phyloP scores from a whole-genome alignment of 2,888 invertebrate genomes.

The Rhagophthalmus giganteus region DNA sequence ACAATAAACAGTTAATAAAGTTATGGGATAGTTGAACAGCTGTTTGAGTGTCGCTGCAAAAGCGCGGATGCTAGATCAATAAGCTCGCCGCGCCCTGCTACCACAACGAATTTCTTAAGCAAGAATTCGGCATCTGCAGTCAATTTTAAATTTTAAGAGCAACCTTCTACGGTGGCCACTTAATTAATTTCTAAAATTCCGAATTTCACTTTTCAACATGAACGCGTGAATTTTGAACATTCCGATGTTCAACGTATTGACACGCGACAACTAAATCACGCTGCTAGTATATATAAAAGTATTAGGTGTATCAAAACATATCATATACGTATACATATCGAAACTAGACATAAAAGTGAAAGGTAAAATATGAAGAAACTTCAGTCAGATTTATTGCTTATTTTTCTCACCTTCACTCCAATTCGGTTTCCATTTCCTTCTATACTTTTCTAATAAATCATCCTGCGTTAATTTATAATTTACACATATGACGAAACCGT shows the following conservation, averaged over 20 bases:
- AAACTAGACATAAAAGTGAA: no score
- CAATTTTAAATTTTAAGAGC: background rate
- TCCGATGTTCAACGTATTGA: no score
- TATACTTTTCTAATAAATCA: no score
- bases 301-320: no score
- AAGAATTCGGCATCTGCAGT: background rate
- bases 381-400: no score
- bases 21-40: constrained; percentile 33
- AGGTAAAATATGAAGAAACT: no score
- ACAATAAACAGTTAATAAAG: constrained; percentile 32
- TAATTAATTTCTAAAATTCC: background rate
- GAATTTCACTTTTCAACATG: background rate
- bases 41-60: constrained; percentile 33
- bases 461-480: background rate
- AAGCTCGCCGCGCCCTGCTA: constrained; percentile 31
- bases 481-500: background rate
- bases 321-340: no score
- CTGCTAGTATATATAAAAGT: no score
- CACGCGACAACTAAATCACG: no score
- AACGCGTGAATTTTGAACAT: no score
- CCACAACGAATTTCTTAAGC: constrained; percentile 19
- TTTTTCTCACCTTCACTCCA: no score
- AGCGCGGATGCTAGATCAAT: constrained; percentile 31
- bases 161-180: background rate
- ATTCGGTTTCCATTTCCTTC: no score